Conservation (phyloP, 2,113 vertebrate species). For the Saccopteryx leptura region DNA sequence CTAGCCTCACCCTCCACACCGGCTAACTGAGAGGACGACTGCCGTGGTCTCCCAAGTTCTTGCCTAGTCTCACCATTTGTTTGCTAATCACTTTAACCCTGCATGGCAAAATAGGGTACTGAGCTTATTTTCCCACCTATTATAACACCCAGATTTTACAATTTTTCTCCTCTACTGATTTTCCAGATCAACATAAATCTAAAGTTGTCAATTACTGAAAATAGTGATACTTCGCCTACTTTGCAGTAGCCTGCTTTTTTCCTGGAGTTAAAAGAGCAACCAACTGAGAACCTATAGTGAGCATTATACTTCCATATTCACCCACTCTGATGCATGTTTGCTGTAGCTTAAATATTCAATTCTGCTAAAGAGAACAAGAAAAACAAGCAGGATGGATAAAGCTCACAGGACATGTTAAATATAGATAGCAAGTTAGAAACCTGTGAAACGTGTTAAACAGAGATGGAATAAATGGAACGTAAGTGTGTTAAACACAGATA, state of each 20-base stretch:
- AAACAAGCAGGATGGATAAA: slow-evolving; percentile 4
- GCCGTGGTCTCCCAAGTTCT: not conserved
- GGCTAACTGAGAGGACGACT: not conserved
- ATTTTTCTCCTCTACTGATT: slow-evolving; percentile 36
- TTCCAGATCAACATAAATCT: slow-evolving; percentile 34
- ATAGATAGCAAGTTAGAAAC: slow-evolving; percentile 51
- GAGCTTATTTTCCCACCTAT: not conserved
- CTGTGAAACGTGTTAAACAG: slow-evolving; percentile 41
- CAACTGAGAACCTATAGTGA: not conserved
- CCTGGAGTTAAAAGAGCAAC: slow-evolving; percentile 27
- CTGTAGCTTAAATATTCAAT: not conserved
- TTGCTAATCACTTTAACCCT: not conserved
- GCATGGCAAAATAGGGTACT: not conserved
- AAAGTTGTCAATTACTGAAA: slow-evolving; percentile 27
- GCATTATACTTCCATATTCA: not conserved
- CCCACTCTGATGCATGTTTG: not conserved
- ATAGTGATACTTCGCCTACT: slow-evolving; percentile 17
- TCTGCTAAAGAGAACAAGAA: slow-evolving; percentile 23
- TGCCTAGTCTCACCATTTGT: not conserved
- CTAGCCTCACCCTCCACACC: not conserved
- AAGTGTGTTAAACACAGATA: not conserved
- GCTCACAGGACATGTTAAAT: slow-evolving; percentile 21
- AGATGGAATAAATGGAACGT: not conserved
- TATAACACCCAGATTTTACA: not conserved
- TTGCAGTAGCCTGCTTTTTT: not conserved